Base-by-base conservation (phyloP, 2,113 vertebrate genomes). In the Sylvia atricapilla region DNA sequence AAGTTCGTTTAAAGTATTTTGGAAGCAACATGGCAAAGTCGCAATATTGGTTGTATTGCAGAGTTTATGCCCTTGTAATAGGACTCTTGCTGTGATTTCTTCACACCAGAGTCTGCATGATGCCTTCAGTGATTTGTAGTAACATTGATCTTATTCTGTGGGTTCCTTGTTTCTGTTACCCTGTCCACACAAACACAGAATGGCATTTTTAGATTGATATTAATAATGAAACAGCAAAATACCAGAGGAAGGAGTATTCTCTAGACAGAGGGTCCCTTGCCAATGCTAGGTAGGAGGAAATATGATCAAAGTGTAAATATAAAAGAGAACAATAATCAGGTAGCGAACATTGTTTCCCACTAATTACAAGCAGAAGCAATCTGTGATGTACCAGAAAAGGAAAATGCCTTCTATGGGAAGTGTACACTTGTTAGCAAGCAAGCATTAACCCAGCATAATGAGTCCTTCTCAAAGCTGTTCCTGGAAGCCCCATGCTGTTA, bases 401-500 rank as follows among this genome's bases (percentile, higher is more conserved):
- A 75, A 85, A 88, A 94, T 55, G 11, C 22, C 78, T 89, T 96
- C 44, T 55, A 31, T 77, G 75, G 43, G 79, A 87, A 21, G 10
- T 58, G n/a, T 28, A 37, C 27, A 31, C 75, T 93, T 77, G 89
- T 90, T 94, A 90, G 63, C 37, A 60, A 60, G 77, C 63, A 52
- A 68, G 66, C 4, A 23, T 85, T 94, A 96, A 94, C 80, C 78
- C 91, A 90, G 83, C 68, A 69, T 44, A 93, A 94, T 67, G 87
- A 93, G 70, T 76, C 35, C 93, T 27, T 21, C 94, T 72, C 1
- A 3, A 85, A 88, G 60, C 52, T 90, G 73, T 56, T 92, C 20
- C 68, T 64, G 69, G 62, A 88, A 93, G 46, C 68, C 91, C 25
- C 94, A 77, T 59, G 67, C 84, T 97, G 94, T 80, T 85, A 78